Conservation (phyloP, 1,140 invertebrate genomes). For the Gryllus bimaculatus region DNA sequence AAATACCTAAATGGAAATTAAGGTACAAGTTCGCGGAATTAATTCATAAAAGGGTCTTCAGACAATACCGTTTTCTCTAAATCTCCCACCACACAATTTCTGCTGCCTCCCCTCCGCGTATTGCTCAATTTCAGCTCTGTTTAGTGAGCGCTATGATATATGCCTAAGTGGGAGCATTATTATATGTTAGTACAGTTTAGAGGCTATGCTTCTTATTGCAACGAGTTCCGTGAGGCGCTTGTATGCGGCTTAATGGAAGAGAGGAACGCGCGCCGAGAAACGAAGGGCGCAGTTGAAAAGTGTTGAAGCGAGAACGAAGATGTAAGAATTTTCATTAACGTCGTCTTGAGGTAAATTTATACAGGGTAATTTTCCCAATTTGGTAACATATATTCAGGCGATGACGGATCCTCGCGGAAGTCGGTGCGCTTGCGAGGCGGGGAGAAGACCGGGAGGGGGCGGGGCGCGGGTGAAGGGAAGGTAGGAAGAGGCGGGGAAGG, state of each 20-base stretch:
- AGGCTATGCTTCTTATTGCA: not conserved
- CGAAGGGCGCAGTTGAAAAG: not conserved
- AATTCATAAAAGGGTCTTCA: not conserved
- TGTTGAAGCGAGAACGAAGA: not conserved
- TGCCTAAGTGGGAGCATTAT: not conserved
- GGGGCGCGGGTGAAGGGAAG: not conserved
- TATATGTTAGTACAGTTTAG: not conserved
- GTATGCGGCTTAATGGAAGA: not conserved
- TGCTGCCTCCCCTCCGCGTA: not conserved
- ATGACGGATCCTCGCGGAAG: conserved; percentile 2
- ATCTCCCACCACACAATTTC: not conserved
- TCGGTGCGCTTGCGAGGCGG: not conserved
- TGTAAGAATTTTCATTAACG: conserved; percentile 5
- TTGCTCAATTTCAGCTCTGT: not conserved
- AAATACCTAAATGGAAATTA: not conserved
- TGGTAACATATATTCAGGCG: not conserved
- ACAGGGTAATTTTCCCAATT: not conserved
- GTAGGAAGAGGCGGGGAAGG: not conserved
- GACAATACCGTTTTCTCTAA: not conserved
- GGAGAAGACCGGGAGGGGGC: not conserved
- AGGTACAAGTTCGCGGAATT: not conserved
- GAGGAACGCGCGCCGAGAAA: not conserved
- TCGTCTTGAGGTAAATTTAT: conserved; percentile 1
- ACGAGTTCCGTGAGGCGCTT: not conserved
- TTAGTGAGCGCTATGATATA: not conserved